A percentile compares a stretch with the other conserved stretches of the same genome.
Evolutionary conservation across 1,140 invertebrate genomes (phyloP).

Genomic region (Drosophila sproati): DNA sequence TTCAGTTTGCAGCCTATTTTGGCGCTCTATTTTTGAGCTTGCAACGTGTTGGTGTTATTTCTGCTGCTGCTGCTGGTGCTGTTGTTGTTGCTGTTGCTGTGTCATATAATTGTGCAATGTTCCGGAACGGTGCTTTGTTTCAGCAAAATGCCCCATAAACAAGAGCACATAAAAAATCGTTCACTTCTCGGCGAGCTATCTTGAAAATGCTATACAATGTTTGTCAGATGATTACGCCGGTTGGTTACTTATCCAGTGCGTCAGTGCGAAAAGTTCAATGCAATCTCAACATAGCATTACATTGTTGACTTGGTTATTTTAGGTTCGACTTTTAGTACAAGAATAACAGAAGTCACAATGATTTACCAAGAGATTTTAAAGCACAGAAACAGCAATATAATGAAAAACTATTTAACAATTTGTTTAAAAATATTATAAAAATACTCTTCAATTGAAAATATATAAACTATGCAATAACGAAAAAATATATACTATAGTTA

Average conservation of each 20-base stretch:
- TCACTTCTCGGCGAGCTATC: slow-evolving; percentile 23
- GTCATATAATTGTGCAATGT: slow-evolving; percentile 77
- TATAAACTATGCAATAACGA: too few relatives aligned
- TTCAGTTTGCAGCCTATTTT: slow-evolving; percentile 70
- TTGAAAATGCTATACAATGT: slow-evolving; percentile 56
- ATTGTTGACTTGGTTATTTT: neutral
- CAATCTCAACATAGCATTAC: slow-evolving; percentile 26
- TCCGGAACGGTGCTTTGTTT: slow-evolving; percentile 80
- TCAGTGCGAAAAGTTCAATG: slow-evolving; percentile 8
- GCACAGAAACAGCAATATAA: too few relatives aligned
- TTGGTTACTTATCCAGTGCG: slow-evolving; percentile 31
- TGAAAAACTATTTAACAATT: too few relatives aligned
- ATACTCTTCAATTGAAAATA: too few relatives aligned
- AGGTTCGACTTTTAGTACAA: neutral
- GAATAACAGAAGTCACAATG: too few relatives aligned
- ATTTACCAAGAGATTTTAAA: too few relatives aligned
- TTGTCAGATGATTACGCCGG: slow-evolving; percentile 67
- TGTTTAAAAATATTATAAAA: too few relatives aligned
- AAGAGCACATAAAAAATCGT: slow-evolving; percentile 52
- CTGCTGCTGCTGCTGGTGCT: slow-evolving; percentile 16
- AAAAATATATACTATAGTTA: too few relatives aligned
- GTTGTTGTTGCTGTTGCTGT: slow-evolving; percentile 41
- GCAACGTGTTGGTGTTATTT: slow-evolving; percentile 44
- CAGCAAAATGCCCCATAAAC: slow-evolving; percentile 77
- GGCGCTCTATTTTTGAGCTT: slow-evolving; percentile 77